These are phyloP conservation scores for Amphiduros pacificus DNA, from an alignment of 2,888 invertebrate genomes.

Conservation along the genomic window DNA sequence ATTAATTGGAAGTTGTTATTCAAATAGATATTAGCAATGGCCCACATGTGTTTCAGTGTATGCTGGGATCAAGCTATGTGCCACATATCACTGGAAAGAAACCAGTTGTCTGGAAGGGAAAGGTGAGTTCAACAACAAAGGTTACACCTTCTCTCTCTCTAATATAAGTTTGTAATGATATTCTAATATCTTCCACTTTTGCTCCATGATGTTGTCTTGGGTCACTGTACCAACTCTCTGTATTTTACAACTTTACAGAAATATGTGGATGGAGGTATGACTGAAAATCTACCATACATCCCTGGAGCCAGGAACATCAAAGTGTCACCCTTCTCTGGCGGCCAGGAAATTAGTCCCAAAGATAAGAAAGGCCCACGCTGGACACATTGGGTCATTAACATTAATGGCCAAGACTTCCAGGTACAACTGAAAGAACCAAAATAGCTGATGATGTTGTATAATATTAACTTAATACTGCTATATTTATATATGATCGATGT, in stretches of 20 bases:
- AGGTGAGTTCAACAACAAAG: slow-evolving; percentile 52
- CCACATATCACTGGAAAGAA: slow-evolving; percentile 68
- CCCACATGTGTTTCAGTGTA: slow-evolving; percentile 40
- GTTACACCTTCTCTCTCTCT: too few species aligned
- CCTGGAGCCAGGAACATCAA: slow-evolving; percentile 83
- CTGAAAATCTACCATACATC: slow-evolving; percentile 87
- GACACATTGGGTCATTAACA: slow-evolving; percentile 31
- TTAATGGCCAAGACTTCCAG: slow-evolving; percentile 44
- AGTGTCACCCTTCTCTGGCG: slow-evolving; percentile 93
- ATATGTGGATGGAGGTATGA: slow-evolving; percentile 95
- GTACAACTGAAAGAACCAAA: slow-evolving; percentile 33
- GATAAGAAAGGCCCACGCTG: slow-evolving; percentile 33
- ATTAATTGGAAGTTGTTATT: too few species aligned
- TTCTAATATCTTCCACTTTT: background rate
- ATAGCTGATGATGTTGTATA: too few species aligned
- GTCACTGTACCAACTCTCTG: background rate
- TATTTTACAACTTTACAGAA: slow-evolving; percentile 23
- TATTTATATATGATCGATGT: too few species aligned
- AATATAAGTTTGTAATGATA: background rate
- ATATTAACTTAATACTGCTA: too few species aligned
- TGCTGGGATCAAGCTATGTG: slow-evolving; percentile 53
- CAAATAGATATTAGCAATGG: too few species aligned
- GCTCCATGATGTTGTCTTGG: background rate
- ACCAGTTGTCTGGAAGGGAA: slow-evolving; percentile 56
- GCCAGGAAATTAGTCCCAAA: slow-evolving; percentile 87